A percentile compares a stretch with the other conserved stretches of the same genome.
Evolutionary conservation across 1,140 invertebrate genomes (phyloP).

Genomic region (Macrobrachium rosenbergii): DNA sequence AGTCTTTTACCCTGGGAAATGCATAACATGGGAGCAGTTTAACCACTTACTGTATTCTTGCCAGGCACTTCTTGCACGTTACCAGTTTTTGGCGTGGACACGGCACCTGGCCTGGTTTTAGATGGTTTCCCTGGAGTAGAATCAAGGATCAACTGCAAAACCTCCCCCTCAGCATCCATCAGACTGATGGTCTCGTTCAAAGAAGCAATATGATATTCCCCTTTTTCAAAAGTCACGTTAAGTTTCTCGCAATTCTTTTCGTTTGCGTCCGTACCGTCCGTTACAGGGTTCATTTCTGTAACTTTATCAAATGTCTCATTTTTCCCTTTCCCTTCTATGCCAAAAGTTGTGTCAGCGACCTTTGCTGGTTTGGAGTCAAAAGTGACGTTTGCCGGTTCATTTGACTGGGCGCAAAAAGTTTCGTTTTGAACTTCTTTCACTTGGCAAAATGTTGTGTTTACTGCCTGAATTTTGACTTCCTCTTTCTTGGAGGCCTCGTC

Average conservation of each 20-base stretch:
- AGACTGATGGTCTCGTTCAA: conserved; percentile 45
- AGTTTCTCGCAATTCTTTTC: neutral
- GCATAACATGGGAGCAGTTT: neutral
- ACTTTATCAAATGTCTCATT: neutral
- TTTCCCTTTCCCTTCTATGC: neutral
- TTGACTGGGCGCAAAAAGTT: no score
- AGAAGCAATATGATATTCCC: conserved; percentile 32
- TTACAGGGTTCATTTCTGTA: neutral
- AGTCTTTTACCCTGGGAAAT: neutral
- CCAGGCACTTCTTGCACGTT: neutral
- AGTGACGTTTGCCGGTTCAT: neutral
- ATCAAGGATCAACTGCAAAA: conserved; percentile 44
- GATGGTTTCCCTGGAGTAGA: conserved; percentile 35
- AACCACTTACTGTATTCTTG: conserved; percentile 14
- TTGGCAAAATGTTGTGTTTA: neutral
- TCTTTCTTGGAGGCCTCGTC: no score
- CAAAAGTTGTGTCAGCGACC: conserved; percentile 33
- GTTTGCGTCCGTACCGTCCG: neutral
- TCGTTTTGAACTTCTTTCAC: no score
- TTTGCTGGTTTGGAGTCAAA: conserved; percentile 10
- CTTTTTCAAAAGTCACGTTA: conserved; percentile 49
- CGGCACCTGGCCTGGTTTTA: neutral
- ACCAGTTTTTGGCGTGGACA: conserved; percentile 29
- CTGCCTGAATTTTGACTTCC: neutral
- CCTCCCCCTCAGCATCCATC: conserved; percentile 45